Base-by-base conservation (phyloP, 2,113 vertebrate genomes). In the Rynchops niger region DNA sequence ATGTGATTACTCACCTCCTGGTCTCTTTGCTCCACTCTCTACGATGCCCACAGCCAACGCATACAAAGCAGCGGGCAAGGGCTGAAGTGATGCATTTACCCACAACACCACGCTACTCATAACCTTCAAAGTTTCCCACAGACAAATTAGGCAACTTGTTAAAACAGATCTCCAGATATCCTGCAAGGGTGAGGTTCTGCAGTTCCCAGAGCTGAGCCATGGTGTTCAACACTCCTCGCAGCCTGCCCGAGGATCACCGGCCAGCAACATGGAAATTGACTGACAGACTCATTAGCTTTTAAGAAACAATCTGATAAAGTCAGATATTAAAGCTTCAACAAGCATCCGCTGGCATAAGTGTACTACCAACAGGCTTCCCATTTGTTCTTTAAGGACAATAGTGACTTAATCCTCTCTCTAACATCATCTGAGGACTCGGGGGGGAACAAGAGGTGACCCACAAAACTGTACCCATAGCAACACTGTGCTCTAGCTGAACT, bases 341-440 rank as follows among this genome's bases (percentile, higher is more conserved):
- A 85, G 52, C 6, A 34, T 20, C 70, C 0, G 1, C 90, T 49
- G 53, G 84, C 78, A n/a, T 4, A 17, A 90, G 53, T 0, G 0
- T 9, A 20, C 84, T 50, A 29, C 73, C 90, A 80, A 23, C 55
- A 83, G 71, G 62, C 89, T 79, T 61, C 79, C 58, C 6, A 1
- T 12, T 96, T 58, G 71, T 16, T 82, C 87, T 76, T 34, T 43
- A 66, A 77, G 81, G 90, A 40, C 76, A 62, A 65, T 26, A 88
- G 63, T 90, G 90, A 95, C 92, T 88, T 88, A 95, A 97, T 88
- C 94, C 79, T 86, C 83, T 86, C 80, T 49, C 76, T 77, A 73
- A 52, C 18, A 90, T 82, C 88, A 90, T 83, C 93, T 6, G 55
- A 87, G 70, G 93, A 43, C 63, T 78, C 11, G 0, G 76, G 79